A percentile compares a stretch with the other conserved stretches of the same genome.
Conservation (phyloP, 2,113 vertebrate species). For the Nyctibius bracteatus region DNA sequence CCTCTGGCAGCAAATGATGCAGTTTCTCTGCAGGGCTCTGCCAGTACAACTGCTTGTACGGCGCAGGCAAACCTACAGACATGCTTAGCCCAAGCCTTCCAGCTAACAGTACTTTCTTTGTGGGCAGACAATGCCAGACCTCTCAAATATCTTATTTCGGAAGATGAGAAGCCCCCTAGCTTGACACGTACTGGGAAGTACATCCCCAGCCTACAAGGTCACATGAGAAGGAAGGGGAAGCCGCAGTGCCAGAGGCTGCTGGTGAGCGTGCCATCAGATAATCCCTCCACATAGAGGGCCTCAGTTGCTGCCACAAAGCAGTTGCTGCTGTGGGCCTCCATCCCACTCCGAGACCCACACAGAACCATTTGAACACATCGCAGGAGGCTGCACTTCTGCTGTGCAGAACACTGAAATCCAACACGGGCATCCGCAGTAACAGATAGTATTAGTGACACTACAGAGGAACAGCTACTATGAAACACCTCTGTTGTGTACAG, state of each 20-base stretch:
- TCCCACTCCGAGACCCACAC: not conserved
- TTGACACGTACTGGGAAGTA: not conserved
- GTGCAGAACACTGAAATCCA: not conserved
- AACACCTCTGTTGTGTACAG: not conserved
- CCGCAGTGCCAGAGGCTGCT: not conserved
- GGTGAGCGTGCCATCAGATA: not conserved
- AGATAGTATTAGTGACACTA: not conserved
- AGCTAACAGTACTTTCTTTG: not conserved
- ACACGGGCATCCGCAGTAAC: rapidly evolving
- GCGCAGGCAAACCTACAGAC: not conserved
- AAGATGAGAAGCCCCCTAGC: not conserved
- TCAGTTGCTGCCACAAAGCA: not conserved
- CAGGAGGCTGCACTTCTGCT: not conserved
- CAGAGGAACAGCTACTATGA: not conserved
- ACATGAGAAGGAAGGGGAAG: not conserved
- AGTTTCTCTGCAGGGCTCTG: not conserved
- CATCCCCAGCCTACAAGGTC: not conserved
- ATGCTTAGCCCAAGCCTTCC: not conserved
- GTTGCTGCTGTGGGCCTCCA: not conserved
- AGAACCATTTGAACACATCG: not conserved
- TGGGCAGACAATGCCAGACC: not conserved
- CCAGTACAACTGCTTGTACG: not conserved
- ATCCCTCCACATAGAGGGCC: not conserved
- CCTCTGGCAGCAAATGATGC: not conserved
- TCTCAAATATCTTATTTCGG: not conserved